Conservation (phyloP, 2,797 vertebrate genomes). For the Lagothrix lagotricha region DNA sequence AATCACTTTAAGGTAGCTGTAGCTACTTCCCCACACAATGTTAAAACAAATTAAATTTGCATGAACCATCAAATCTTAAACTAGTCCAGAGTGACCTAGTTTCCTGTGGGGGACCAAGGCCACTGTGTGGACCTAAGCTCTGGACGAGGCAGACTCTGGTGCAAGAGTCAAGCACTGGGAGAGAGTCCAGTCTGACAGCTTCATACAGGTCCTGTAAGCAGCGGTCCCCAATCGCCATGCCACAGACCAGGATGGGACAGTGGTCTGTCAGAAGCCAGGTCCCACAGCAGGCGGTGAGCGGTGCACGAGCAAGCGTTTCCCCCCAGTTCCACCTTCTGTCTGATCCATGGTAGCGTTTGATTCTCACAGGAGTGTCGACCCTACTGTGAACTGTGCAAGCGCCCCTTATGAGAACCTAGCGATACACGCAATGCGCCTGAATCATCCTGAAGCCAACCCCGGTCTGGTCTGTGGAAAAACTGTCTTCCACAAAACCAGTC, state of each 20-base stretch:
- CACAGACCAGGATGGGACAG: neutral
- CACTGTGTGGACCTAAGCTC: neutral
- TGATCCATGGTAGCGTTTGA: fast-evolving
- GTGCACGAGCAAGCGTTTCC: neutral
- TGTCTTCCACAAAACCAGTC: neutral
- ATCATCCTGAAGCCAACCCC: neutral
- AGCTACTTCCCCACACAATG: fast-evolving
- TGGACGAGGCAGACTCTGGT: neutral
- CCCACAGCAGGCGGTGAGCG: neutral
- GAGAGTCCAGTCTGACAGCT: neutral
- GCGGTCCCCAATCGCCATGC: neutral
- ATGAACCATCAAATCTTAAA: neutral
- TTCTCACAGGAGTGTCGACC: neutral
- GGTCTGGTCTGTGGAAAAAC: neutral
- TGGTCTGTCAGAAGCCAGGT: neutral
- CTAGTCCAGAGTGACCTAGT: neutral
- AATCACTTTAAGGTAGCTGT: too few species aligned
- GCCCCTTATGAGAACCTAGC: neutral
- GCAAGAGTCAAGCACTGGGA: neutral
- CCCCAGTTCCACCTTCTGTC: neutral
- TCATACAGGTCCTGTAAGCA: neutral
- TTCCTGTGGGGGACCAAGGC: neutral
- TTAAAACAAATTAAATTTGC: neutral
- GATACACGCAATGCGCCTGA: neutral
- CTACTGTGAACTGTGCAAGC: neutral